Evolutionary conservation across 2,113 vertebrate species (phyloP).

Genomic region (Pampusana beccarii): DNA sequence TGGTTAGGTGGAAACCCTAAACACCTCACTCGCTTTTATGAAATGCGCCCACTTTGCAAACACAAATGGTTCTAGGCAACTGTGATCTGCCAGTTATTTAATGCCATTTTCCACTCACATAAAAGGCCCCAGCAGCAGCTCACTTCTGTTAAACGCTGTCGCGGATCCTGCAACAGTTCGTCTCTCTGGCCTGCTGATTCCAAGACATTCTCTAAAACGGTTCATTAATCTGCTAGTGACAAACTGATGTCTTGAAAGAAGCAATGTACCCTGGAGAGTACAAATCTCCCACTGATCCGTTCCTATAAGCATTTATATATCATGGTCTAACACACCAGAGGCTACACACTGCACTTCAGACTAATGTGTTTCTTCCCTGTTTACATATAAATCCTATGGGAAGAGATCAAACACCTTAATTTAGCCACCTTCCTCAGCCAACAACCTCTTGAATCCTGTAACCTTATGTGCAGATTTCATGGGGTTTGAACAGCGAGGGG

Average conservation of each 20-base stretch:
- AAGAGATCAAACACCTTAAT: not conserved
- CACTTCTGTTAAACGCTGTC: not conserved
- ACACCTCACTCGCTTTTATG: not conserved
- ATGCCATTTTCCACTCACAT: not conserved
- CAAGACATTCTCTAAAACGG: not conserved
- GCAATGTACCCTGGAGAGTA: not conserved
- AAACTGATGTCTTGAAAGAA: conserved; percentile 17
- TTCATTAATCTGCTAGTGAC: conserved; percentile 39
- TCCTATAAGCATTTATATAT: not conserved
- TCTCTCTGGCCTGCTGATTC: conserved; percentile 11
- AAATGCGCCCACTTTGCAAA: not conserved
- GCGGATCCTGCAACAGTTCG: not conserved
- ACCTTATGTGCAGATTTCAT: not conserved
- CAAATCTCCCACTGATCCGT: not conserved
- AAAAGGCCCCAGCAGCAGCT: not conserved
- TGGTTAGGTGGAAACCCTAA: not conserved
- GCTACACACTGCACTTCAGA: not conserved
- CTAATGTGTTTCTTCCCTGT: not conserved
- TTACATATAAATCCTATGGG: not conserved
- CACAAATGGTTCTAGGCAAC: not conserved
- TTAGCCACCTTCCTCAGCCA: not conserved
- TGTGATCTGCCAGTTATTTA: not conserved
- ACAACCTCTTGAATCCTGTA: not conserved
- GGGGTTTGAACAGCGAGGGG: not conserved
- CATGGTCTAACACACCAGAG: not conserved